These are phyloP conservation scores for Daktulosphaira vitifoliae DNA, from an alignment of 1,140 invertebrate genomes.

Conservation along the genomic window DNA sequence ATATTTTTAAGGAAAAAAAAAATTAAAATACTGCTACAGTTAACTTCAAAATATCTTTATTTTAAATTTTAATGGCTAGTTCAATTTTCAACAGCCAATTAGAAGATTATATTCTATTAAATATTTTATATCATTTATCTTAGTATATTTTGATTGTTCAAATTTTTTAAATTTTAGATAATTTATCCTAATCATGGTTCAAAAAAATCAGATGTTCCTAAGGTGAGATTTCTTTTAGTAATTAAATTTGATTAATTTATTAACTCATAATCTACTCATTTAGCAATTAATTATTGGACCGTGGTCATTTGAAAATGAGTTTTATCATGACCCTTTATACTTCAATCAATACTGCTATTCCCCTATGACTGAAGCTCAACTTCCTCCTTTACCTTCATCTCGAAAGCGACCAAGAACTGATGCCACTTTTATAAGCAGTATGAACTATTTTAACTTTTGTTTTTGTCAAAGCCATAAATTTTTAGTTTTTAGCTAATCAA, in stretches of 20 bases:
- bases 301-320: slow-evolving; percentile 18
- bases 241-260: not conserved
- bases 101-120: no score
- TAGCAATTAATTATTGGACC: slow-evolving; percentile 28
- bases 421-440: slow-evolving; percentile 26
- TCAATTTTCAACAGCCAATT: no score
- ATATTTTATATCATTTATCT: no score
- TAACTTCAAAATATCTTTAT: no score
- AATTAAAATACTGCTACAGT: no score
- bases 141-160: no score
- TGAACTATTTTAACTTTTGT: not conserved
- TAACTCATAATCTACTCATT: not conserved
- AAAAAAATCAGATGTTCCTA: slow-evolving; percentile 31
- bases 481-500: no score
- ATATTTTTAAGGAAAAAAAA: no score
- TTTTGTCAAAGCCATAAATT: no score
- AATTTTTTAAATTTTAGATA: no score
- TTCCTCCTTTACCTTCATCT: slow-evolving; percentile 31
- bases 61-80: no score
- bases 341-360: slow-evolving; percentile 23
- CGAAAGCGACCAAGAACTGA: slow-evolving; percentile 28
- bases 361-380: slow-evolving; percentile 32
- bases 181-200: slow-evolving; percentile 29
- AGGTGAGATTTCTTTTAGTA: slow-evolving; percentile 10
- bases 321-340: slow-evolving; percentile 25